Conservation (phyloP, 2,113 vertebrate genomes). For the Phocoena phocoena region DNA sequence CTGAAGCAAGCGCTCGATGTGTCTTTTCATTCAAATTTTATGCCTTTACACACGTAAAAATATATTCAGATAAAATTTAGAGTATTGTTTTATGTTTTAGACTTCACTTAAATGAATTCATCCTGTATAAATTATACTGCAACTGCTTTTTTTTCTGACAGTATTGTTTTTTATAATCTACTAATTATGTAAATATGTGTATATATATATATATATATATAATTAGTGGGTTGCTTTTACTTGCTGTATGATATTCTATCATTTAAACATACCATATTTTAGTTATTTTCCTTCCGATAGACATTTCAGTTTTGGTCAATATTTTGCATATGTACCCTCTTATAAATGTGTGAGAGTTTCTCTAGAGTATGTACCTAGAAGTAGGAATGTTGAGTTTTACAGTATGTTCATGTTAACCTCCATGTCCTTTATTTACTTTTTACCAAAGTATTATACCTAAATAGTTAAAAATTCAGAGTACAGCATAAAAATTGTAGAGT, state of each 20-base stretch:
- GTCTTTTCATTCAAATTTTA: slow-evolving; percentile 6
- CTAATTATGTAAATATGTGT: background rate
- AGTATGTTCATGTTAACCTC: background rate
- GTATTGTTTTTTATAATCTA: background rate
- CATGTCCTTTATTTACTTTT: background rate
- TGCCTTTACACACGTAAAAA: background rate
- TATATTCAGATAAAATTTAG: background rate
- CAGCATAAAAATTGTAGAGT: background rate
- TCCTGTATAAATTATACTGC: background rate
- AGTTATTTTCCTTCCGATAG: background rate
- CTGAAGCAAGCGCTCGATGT: background rate
- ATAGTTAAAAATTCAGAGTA: background rate
- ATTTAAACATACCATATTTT: background rate
- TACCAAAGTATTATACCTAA: background rate
- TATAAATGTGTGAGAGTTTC: background rate
- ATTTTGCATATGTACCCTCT: background rate
- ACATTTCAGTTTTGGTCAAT: background rate
- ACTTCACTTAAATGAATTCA: background rate
- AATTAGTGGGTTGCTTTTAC: background rate
- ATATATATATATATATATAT: background rate
- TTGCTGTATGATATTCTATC: background rate
- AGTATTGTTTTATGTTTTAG: slow-evolving; percentile 5
- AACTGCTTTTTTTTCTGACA: background rate
- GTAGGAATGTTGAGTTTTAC: background rate
- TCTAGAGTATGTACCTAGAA: background rate